These are phyloP conservation scores for Yponomeuta plumbellus DNA, from an alignment of 2,888 invertebrate species.

Conservation along the genomic window DNA sequence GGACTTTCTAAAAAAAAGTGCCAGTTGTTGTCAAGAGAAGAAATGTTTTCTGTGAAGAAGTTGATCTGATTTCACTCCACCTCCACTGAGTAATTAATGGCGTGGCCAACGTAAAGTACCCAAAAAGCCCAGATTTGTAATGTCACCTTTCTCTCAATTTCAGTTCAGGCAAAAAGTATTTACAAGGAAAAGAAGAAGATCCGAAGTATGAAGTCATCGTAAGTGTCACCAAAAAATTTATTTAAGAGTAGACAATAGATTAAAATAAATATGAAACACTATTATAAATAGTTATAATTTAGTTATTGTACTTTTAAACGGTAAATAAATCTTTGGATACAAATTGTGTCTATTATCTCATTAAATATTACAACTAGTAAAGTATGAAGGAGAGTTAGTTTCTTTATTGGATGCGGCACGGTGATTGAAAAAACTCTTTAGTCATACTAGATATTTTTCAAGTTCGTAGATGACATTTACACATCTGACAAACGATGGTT, in stretches of 20 bases:
- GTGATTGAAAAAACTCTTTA: background rate
- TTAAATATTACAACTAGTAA: constrained; percentile 24
- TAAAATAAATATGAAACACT: constrained; percentile 32
- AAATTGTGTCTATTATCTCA: constrained; percentile 47
- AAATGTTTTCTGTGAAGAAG: too few relatives aligned
- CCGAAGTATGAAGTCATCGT: constrained; percentile 77
- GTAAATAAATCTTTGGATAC: constrained; percentile 67
- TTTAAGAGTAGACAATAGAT: constrained; percentile 31
- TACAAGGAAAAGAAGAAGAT: constrained; percentile 84
- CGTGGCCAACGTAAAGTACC: too few relatives aligned
- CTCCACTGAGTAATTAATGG: too few relatives aligned
- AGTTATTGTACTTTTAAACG: constrained; percentile 60
- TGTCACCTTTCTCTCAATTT: constrained; percentile 38
- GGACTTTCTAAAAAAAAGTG: too few relatives aligned
- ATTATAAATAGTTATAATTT: constrained; percentile 54
- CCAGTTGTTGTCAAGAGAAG: too few relatives aligned
- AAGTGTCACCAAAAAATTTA: constrained; percentile 23
- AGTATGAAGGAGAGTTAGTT: constrained; percentile 36
- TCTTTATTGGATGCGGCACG: constrained; percentile 13
- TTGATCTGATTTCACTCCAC: too few relatives aligned
- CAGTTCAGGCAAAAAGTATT: constrained; percentile 79
- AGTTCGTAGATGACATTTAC: too few relatives aligned
- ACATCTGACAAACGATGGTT: too few relatives aligned
- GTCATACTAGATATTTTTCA: background rate
- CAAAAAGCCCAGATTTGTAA: background rate